Percentiles rank a stretch among this genome's conserved stretches.
phyloP scores from a whole-genome alignment of 2,113 vertebrate species.

The Pogona vitticeps region DNA sequence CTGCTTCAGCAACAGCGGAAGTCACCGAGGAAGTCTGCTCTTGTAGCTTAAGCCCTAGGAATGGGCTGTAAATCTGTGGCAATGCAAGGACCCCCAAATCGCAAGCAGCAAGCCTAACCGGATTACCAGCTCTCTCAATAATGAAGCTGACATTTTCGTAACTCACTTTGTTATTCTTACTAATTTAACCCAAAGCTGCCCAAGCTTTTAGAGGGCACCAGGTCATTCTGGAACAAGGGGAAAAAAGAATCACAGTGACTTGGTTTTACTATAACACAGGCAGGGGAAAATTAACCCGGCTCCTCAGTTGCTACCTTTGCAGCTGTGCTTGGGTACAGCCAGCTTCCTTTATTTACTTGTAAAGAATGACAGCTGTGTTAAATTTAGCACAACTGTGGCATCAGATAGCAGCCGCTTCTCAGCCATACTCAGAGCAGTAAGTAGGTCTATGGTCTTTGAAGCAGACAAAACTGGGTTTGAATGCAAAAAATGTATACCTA shows the following conservation, averaged over 20 bases:
- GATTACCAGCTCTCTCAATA: background rate
- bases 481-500: background rate
- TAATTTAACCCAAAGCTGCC: slow-evolving; percentile 21
- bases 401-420: slow-evolving; percentile 24
- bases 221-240: background rate
- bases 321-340: slow-evolving; percentile 32
- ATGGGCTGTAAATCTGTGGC: slow-evolving; percentile 3
- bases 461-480: background rate
- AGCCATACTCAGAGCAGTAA: background rate
- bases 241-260: slow-evolving; percentile 14
- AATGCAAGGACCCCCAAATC: background rate
- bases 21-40: background rate
- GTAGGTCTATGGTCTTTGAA: slow-evolving; percentile 6
- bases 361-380: slow-evolving; percentile 28
- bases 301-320: slow-evolving; percentile 28
- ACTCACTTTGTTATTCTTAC: slow-evolving; percentile 7
- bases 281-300: slow-evolving; percentile 17
- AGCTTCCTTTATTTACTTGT: slow-evolving; percentile 49
- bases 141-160: slow-evolving; percentile 31
- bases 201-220: slow-evolving; percentile 9
- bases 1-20: background rate
- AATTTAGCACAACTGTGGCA: slow-evolving; percentile 27
- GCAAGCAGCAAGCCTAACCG: background rate
- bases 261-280: background rate
- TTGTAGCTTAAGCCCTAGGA: slow-evolving; percentile 1